Base-by-base conservation (phyloP, 2,888 invertebrate genomes). In the Ctenicera cuprea region DNA sequence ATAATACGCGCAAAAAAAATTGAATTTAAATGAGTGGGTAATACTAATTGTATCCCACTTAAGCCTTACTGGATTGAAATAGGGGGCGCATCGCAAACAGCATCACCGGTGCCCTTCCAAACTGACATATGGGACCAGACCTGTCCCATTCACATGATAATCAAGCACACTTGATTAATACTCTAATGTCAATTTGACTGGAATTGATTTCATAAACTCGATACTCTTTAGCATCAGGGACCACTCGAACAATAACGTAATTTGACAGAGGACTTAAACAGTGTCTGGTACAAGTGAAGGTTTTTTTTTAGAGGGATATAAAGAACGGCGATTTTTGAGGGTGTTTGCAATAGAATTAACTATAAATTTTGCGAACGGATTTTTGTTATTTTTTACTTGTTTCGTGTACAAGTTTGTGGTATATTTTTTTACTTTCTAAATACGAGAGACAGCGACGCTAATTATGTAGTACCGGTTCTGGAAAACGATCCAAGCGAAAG, bases 151-250 rank as follows among this genome's bases (percentile, higher is more conserved):
- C 83, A 82, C 77, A 84, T 84, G 83, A 83, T 85, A 85, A 85
- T 85, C 82, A 79, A 78, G 82, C 79, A 80, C 83, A 84, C 85
- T 85, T 85, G 85, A 85, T 85, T 84, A 85, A 85, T 85, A 84
- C 85, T 83, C 82, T 81, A 82, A 83, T 81, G 82, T 82, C 83
- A 85, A 82, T 83, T 85, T 84, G 83, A 83, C 82, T 84, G 85
- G 84, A 85, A 85, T 81, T 85, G 84, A 86, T 85, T 85, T 84
- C 79, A 84, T 85, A 84, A 84, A 82, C 80, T 79, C 78, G 78
- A 82, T 78, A 76, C 76, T 73, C 64, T 73, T 66, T 75, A 76
- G 64, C 77, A 72, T 76, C 62, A 69, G 78, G 77, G 79, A 76
- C 76, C 78, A 80, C 78, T 81, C 76, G 59, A 59, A 33, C 48